Conservation (phyloP, 2,113 vertebrate species). For the Gnathonemus echidnorhynchus region DNA sequence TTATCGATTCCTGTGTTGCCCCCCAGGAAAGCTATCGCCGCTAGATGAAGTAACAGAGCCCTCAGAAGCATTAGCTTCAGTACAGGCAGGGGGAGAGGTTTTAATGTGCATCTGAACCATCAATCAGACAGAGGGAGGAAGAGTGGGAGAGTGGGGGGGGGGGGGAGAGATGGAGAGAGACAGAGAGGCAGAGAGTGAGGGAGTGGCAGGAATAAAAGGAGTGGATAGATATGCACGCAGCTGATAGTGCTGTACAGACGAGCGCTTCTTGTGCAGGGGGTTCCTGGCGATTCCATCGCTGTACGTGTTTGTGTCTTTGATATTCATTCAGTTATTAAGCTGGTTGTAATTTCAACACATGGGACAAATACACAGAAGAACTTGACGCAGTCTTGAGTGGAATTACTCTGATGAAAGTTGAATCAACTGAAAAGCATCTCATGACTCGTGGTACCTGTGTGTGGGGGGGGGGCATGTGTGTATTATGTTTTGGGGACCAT, state of each 20-base stretch:
- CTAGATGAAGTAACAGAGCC: slow-evolving; percentile 73
- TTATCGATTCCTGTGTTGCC: slow-evolving; percentile 73
- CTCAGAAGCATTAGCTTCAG: slow-evolving; percentile 55
- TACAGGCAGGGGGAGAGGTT: slow-evolving; percentile 34
- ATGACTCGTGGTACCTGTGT: neutral
- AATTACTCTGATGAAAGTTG: neutral
- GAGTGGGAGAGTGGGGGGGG: slow-evolving; percentile 16
- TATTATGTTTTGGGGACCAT: neutral
- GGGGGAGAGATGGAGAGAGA: neutral
- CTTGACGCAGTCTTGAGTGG: neutral
- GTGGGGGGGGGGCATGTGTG: neutral
- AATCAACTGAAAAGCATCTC: neutral
- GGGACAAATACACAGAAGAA: neutral
- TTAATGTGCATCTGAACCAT: slow-evolving; percentile 25
- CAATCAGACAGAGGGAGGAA: slow-evolving; percentile 8
- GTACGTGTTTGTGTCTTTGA: neutral
- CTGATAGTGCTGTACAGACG: slow-evolving; percentile 8
- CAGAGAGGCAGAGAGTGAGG: neutral
- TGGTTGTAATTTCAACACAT: neutral
- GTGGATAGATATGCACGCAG: neutral
- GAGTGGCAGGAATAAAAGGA: neutral
- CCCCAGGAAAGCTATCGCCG: slow-evolving; percentile 66
- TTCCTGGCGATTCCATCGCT: neutral
- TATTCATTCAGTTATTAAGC: neutral
- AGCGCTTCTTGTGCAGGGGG: no score